Base-by-base conservation (phyloP, 2,797 vertebrate species). In the Nannoperca australis region DNA sequence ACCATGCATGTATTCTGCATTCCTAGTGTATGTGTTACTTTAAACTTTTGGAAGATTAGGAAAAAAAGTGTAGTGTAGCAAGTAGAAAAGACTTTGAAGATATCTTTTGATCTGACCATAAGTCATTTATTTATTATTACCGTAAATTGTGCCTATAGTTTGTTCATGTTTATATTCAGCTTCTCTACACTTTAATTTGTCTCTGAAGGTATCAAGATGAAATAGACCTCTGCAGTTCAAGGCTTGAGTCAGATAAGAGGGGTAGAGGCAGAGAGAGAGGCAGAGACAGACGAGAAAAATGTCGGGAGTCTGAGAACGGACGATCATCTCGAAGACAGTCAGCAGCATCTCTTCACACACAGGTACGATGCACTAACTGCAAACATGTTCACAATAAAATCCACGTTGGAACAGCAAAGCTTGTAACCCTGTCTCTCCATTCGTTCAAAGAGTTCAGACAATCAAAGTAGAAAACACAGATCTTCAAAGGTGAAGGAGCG, bases 221-320 rank as follows among this genome's bases (percentile, higher is more conserved):
- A 54, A 47, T 64, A 24, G 87, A 93, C 38, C n/a, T 70, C 17
- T 60, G 80, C 82, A 89, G 71, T 74, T 65, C 88, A 30, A 79
- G 79, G 36, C 56, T 73, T 9, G 93, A 93, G 70, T 71, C 83
- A 8, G 91, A 94, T 27, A 91, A 95, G 75, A 93, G 94, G 67
- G 90, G 94, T 8, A 88, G 95, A 89, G 91, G 88, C 44, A 88
- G 94, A 89, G 94, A 95, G 78, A 86, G 92, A 76, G 91, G 95
- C 17, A 82, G 93, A 70, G 90, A 95, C 79, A 91, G 93, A 61
- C 79, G 93, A 51, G 93, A 93, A 70, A 95, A 92, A 87, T 82
- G 80, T 67, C 84, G 82, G 10, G 90, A 94, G 53, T 86, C 84
- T 51, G 93, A 94, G 1, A 93, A 78, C 3, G 90, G 78, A 64